A percentile compares a stretch with the other conserved stretches of the same genome.
These are phyloP conservation scores for Diadema setosum DNA, from an alignment of 35 echinoderm and acorn worm species.

Conservation along the genomic window DNA sequence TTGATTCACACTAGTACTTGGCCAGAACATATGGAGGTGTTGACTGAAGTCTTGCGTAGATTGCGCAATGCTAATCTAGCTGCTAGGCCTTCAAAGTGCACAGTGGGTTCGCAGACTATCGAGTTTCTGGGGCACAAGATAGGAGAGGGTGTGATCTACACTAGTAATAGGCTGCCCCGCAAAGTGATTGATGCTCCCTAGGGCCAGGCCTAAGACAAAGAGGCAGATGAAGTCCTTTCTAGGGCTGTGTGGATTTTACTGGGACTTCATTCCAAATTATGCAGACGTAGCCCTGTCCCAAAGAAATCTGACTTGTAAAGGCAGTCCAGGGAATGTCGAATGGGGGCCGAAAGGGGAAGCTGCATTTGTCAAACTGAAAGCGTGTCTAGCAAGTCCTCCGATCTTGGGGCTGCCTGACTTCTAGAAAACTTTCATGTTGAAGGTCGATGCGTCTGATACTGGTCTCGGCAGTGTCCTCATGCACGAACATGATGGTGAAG, in stretches of 20 bases:
- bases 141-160: neutral
- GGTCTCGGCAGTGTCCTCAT: neutral
- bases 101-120: neutral
- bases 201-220: too few relatives aligned
- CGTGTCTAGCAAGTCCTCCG: neutral
- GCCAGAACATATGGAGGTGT: neutral
- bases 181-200: too few relatives aligned
- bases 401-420: neutral
- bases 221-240: slow-evolving; percentile 3
- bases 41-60: neutral
- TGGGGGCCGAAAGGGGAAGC: neutral
- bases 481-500: neutral
- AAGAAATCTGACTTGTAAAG: neutral
- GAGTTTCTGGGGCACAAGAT: neutral
- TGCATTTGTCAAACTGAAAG: slow-evolving; percentile 5
- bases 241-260: neutral
- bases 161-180: neutral
- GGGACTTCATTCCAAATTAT: slow-evolving; percentile 19
- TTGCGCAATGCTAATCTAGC: neutral
- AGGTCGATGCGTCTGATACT: neutral
- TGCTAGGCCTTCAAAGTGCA: neutral
- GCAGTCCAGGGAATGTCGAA: neutral
- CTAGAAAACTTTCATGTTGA: neutral
- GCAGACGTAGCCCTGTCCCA: neutral
- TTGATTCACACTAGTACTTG: neutral